These are phyloP conservation scores for Aphis craccivora DNA, from an alignment of 1,140 invertebrate genomes.

Conservation along the genomic window DNA sequence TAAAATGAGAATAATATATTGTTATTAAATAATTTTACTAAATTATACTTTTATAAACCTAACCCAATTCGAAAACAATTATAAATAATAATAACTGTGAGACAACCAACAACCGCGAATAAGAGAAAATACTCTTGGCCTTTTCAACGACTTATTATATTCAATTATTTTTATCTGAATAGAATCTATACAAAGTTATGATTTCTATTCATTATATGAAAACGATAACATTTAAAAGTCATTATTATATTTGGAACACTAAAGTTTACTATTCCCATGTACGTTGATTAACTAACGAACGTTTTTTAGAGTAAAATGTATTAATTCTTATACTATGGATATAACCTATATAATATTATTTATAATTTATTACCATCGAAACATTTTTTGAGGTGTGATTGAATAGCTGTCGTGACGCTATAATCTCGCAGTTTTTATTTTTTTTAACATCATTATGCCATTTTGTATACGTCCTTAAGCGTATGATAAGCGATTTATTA, in stretches of 20 bases:
- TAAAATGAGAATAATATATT: background rate
- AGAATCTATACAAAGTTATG: background rate
- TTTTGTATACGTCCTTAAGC: background rate
- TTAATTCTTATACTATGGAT: background rate
- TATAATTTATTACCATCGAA: background rate
- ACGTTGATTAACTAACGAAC: background rate
- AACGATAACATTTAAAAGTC: background rate
- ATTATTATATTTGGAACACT: background rate
- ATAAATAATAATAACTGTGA: background rate
- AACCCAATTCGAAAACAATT: background rate
- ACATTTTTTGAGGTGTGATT: background rate
- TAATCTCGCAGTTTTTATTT: background rate
- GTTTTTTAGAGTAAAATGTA: background rate
- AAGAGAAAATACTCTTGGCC: background rate
- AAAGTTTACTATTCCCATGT: background rate
- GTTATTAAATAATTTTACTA: background rate
- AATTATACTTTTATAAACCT: background rate
- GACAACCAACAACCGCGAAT: background rate
- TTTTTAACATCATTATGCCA: background rate
- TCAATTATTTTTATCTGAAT: background rate
- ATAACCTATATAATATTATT: background rate
- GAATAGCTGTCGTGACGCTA: background rate
- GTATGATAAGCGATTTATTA: background rate
- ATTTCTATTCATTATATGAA: background rate
- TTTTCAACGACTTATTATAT: background rate